phyloP scores from a whole-genome alignment of 2,113 vertebrate genomes.

The Otolemur garnettii region DNA sequence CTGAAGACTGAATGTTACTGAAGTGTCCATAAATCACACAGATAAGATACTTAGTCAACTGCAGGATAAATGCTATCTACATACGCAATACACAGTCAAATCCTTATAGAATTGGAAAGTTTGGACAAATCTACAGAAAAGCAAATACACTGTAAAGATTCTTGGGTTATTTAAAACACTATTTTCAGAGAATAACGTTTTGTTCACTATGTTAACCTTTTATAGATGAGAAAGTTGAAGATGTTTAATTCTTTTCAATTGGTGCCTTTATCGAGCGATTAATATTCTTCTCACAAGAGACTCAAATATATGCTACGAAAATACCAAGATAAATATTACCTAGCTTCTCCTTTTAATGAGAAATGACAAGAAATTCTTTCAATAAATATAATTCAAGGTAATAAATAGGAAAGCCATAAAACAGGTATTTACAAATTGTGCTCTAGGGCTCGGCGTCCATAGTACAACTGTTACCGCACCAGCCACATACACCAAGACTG shows the following conservation, averaged over 20 bases:
- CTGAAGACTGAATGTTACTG: slow-evolving; percentile 47
- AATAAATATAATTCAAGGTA: background rate
- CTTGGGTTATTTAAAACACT: background rate
- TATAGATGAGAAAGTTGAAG: background rate
- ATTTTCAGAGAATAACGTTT: background rate
- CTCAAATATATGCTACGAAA: background rate
- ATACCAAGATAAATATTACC: background rate
- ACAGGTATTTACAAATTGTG: background rate
- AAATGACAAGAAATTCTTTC: background rate
- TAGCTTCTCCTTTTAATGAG: background rate
- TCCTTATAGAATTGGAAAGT: background rate
- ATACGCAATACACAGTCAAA: background rate
- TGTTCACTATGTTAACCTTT: background rate
- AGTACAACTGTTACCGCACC: no score
- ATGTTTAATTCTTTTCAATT: background rate
- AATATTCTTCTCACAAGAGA: background rate
- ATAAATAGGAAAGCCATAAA: background rate
- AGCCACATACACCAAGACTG: no score
- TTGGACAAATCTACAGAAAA: slow-evolving; percentile 65
- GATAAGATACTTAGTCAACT: slow-evolving; percentile 65
- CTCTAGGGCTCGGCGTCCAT: no score
- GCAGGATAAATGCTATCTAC: slow-evolving; percentile 67
- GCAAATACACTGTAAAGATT: slow-evolving; percentile 14
- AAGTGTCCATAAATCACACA: slow-evolving; percentile 61
- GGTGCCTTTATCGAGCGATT: background rate